These are phyloP conservation scores for Panagrolaimus sp. DNA, from an alignment of 1,140 invertebrate genomes.

Conservation along the genomic window DNA sequence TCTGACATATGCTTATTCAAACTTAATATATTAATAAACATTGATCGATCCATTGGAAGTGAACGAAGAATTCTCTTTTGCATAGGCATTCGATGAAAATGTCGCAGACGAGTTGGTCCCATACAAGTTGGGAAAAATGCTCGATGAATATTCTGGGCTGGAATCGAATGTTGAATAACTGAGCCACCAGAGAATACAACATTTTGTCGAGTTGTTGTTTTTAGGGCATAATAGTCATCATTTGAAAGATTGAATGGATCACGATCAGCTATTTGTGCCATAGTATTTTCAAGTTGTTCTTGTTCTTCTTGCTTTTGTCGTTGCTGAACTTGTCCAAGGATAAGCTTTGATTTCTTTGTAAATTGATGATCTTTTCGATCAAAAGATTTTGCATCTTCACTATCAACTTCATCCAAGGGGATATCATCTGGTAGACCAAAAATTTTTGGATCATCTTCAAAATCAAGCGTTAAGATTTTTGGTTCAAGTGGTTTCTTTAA, in stretches of 20 bases:
- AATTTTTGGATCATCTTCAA: conserved; percentile 73
- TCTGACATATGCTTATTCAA: conserved; percentile 64
- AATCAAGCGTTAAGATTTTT: conserved; percentile 86
- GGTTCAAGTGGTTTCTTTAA: conserved; percentile 67
- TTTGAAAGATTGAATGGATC: conserved; percentile 98
- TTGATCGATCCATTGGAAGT: conserved; percentile 66
- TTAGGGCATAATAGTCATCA: conserved; percentile 89
- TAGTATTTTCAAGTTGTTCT: conserved; percentile 55
- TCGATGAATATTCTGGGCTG: conserved; percentile 82
- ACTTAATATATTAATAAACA: conserved; percentile 65
- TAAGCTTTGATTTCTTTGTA: conserved; percentile 90
- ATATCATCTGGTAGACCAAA: conserved; percentile 56
- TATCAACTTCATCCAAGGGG: conserved; percentile 26
- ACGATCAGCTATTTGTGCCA: conserved; percentile 65
- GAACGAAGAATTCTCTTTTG: conserved; percentile 69
- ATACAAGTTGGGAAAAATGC: conserved; percentile 90
- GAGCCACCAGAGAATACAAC: neutral
- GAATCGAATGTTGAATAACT: conserved; percentile 80
- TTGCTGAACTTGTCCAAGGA: conserved; percentile 67
- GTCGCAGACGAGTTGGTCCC: conserved; percentile 73
- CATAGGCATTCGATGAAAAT: conserved; percentile 85
- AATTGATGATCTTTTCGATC: conserved; percentile 62
- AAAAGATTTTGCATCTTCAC: conserved; percentile 29
- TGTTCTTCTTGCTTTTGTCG: conserved; percentile 59
- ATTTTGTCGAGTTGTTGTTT: conserved; percentile 59